Evolutionary conservation across 1,140 invertebrate species (phyloP).

Genomic region (Musca domestica): DNA sequence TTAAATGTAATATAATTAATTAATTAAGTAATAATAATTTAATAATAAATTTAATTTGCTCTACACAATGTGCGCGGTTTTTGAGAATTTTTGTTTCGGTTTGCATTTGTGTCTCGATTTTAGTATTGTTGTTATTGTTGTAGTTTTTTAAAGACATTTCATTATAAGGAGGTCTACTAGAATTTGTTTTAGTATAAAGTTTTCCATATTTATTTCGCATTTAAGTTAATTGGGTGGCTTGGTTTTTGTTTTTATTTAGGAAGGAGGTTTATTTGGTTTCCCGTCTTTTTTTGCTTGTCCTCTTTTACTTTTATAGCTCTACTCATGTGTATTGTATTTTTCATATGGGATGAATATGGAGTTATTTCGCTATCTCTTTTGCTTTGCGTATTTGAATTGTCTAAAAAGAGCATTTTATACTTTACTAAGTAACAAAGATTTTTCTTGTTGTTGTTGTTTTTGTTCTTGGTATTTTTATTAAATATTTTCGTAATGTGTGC

Average conservation of each 20-base stretch:
- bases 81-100: conserved; percentile 23
- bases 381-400: too few species aligned
- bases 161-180: too few species aligned
- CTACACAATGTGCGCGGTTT: conserved; percentile 16
- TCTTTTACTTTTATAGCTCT: neutral
- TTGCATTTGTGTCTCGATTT: conserved; percentile 2
- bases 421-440: too few species aligned
- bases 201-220: too few species aligned
- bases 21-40: too few species aligned
- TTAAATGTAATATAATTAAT: neutral
- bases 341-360: neutral
- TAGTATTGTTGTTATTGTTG: neutral
- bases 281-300: neutral
- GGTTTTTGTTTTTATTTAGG: neutral
- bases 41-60: conserved; percentile 11
- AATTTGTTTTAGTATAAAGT: too few species aligned
- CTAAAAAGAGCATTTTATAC: too few species aligned
- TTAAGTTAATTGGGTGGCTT: too few species aligned
- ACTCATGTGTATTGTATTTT: conserved; percentile 3
- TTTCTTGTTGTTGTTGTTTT: neutral
- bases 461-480: neutral
- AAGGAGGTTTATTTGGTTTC: conserved; percentile 19
- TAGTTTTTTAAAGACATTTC: too few species aligned
- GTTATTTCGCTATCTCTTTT: neutral
- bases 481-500: too few species aligned